Evolutionary conservation across 2,797 vertebrate genomes (phyloP).

Genomic region (Premnoplex brunnescens): DNA sequence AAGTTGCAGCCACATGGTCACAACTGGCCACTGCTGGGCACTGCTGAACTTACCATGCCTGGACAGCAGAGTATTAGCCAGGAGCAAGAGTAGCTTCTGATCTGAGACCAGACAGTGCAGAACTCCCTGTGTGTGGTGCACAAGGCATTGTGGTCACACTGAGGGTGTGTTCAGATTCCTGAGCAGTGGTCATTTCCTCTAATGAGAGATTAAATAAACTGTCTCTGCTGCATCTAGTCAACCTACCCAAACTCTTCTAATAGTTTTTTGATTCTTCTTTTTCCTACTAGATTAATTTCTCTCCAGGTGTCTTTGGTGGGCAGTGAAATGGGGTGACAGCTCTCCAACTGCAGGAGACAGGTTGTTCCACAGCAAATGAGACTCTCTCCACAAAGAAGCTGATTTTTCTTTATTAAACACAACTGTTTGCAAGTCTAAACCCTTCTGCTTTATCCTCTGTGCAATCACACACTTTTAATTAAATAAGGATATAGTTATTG

Average conservation of each 20-base stretch:
- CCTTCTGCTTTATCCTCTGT: background rate
- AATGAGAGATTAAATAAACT: background rate
- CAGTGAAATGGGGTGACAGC: background rate
- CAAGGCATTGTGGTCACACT: background rate
- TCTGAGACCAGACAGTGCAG: background rate
- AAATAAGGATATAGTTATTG: background rate
- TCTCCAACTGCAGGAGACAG: background rate
- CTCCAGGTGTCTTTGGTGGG: background rate
- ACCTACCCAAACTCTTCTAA: background rate
- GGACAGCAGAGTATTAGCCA: background rate
- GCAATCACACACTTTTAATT: background rate
- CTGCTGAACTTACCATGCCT: background rate
- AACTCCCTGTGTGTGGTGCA: fast-evolving
- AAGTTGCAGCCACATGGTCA: background rate
- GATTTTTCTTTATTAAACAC: background rate
- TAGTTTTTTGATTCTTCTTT: background rate
- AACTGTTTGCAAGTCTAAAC: background rate
- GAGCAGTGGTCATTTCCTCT: background rate
- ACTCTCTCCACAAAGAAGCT: background rate
- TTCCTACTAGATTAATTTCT: background rate
- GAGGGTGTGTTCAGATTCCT: background rate
- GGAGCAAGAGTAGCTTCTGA: background rate
- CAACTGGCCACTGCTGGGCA: background rate
- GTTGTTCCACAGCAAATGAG: background rate
- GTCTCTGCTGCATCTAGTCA: background rate